phyloP scores from a whole-genome alignment of 2,888 invertebrate genomes.

The Scaptomyza flava region DNA sequence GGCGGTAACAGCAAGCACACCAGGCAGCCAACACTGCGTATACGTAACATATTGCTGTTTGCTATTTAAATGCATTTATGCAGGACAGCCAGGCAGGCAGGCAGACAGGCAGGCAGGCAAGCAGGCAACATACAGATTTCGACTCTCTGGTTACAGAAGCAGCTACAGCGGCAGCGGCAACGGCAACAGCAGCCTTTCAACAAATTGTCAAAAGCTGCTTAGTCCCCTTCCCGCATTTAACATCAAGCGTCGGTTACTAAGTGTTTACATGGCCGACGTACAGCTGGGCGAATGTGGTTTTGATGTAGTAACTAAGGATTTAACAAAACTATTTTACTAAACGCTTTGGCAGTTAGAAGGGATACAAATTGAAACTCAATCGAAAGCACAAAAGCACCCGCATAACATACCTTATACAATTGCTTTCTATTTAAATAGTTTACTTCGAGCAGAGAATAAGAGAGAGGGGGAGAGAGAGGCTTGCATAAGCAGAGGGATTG shows the following conservation, averaged over 20 bases:
- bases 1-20: constrained; percentile 52
- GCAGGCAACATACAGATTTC: constrained; percentile 16
- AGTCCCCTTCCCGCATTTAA: constrained; percentile 8
- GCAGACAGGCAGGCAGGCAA: constrained; percentile 20
- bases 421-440: not conserved
- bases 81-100: constrained; percentile 40
- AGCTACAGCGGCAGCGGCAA: constrained; percentile 13
- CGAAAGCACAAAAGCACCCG: constrained; percentile 14
- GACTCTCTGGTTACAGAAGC: constrained; percentile 28
- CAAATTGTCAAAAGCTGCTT: constrained; percentile 77
- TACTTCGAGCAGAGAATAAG: not conserved
- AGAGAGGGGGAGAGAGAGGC: not conserved
- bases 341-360: constrained; percentile 15
- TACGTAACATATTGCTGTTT: constrained; percentile 72
- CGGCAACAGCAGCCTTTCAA: constrained; percentile 52
- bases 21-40: constrained; percentile 51
- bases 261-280: constrained; percentile 41
- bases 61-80: constrained; percentile 76
- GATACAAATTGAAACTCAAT: constrained; percentile 44
- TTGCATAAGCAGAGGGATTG: not conserved
- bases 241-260: constrained; percentile 41
- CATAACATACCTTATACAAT: constrained; percentile 2
- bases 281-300: constrained; percentile 33
- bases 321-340: constrained; percentile 51
- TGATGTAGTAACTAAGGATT: constrained; percentile 36